Base-by-base conservation (phyloP, 2,113 vertebrate species). In the Sceloporus undulatus region DNA sequence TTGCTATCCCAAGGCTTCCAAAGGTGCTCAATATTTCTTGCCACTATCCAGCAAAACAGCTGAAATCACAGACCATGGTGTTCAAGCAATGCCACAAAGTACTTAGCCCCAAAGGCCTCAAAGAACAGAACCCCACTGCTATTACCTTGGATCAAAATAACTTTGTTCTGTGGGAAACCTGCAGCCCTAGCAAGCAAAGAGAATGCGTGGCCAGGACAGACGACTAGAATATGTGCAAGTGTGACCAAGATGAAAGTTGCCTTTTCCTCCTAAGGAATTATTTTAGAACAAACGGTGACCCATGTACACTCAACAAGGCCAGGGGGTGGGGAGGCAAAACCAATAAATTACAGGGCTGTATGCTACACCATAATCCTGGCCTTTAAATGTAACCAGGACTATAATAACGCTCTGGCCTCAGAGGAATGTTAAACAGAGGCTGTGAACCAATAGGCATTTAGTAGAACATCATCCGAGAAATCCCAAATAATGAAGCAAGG, bases 141-240 rank as follows among this genome's bases (percentile, higher is more conserved):
- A 27, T 79, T 90, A 70, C 79, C 73, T 79, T 78, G 27, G 52
- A 73, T 59, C 42, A 21, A 86, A 90, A 87, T 79, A 87, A n/a
- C 42, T 38, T 54, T 78, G 52, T 86, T 86, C 79, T 82, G 71
- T 76, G 85, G 74, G 48, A 82, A 83, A 66, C 34, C 25, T 42
- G 34, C 70, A n/a, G 34, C 34, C 40, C 42, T 56, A 73, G 73
- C 73, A 77, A 21, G 48, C 40, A 29, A 76, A 82, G 62, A 54
- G 29, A 78, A 84, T 7, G 21, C 16, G 23, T 8, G 40, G 29
- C 34, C 52, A 73, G 79, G 71, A 56, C 19, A 71, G 66, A 86
- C 19, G 27, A 40, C 25, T 11, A 16, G 79, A 13, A 27, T 10
- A 21, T 21, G 70, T 38, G 59, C 14, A 6, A 25, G 13, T 70